Conservation (phyloP, 2,113 vertebrate genomes). For the Emydocephalus ijimae region DNA sequence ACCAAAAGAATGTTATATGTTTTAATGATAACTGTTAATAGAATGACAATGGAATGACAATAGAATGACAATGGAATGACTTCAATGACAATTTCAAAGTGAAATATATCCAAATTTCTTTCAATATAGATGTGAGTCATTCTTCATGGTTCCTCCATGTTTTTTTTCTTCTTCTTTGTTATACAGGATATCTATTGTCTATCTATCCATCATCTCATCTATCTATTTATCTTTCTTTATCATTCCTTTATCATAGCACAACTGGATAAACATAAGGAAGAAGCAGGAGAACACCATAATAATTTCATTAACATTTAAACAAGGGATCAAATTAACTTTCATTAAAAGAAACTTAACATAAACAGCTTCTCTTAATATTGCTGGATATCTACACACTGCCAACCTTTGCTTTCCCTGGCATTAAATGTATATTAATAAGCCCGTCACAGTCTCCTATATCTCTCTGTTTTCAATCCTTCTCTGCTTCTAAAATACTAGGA, state of each 20-base stretch:
- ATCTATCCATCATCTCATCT: not conserved
- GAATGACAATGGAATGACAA: slow-evolving; percentile 31
- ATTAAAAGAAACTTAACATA: not conserved
- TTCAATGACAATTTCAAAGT: slow-evolving; percentile 42
- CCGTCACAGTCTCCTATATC: not conserved
- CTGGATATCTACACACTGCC: not conserved
- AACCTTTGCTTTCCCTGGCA: not conserved
- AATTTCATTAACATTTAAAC: not conserved
- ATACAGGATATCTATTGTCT: not conserved
- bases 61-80: slow-evolving; percentile 48
- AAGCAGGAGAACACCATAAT: not conserved
- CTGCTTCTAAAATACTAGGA: not conserved
- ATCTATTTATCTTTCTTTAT: not conserved
- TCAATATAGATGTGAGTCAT: not conserved
- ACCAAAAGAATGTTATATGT: slow-evolving; percentile 57
- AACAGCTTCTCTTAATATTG: not conserved
- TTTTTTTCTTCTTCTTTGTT: not conserved
- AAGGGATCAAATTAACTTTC: not conserved
- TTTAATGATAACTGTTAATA: slow-evolving; percentile 63
- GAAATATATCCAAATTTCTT: slow-evolving; percentile 3
- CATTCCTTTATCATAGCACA: not conserved
- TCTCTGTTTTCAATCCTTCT: not conserved
- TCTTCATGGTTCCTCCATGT: not conserved
- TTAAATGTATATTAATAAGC: not conserved
- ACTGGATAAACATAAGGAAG: not conserved